Percentiles rank a stretch among this genome's conserved stretches.
Evolutionary conservation across 2,888 invertebrate genomes (phyloP).

Genomic region (Labia minor): DNA sequence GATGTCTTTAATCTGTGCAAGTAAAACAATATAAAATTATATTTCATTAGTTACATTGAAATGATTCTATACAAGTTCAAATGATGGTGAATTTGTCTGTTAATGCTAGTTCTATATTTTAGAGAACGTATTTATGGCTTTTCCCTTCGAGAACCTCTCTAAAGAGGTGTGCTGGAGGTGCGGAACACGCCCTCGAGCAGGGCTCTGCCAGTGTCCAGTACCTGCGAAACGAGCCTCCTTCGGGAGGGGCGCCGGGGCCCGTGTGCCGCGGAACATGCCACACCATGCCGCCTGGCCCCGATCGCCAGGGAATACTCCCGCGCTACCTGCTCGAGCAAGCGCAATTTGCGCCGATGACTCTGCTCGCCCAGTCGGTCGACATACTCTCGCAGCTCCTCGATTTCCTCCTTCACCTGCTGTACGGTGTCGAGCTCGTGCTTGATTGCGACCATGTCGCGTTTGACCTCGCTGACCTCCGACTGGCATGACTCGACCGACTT

Average conservation of each 20-base stretch:
- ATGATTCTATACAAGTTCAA: too few species aligned
- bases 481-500: slow-evolving; percentile 92
- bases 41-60: too few species aligned
- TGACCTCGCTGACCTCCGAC: slow-evolving; percentile 84
- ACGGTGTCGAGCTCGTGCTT: slow-evolving; percentile 88
- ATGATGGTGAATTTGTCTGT: too few species aligned
- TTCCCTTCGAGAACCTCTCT: background rate
- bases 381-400: slow-evolving; percentile 83
- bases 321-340: slow-evolving; percentile 80
- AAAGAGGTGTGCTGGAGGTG: background rate
- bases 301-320: slow-evolving; percentile 2
- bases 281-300: background rate
- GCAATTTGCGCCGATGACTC: slow-evolving; percentile 77
- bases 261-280: background rate
- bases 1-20: too few species aligned
- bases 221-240: background rate
- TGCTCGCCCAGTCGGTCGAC: slow-evolving; percentile 86
- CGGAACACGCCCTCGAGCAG: background rate
- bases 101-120: too few species aligned
- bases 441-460: slow-evolving; percentile 90
- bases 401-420: slow-evolving; percentile 90
- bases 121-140: background rate
- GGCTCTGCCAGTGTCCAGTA: background rate
- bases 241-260: background rate
- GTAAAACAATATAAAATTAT: too few species aligned